Evolutionary conservation across 2,888 invertebrate species (phyloP), one percentile per base, ranked within the genome.

Genomic region (Hoplodrina ambigua): DNA sequence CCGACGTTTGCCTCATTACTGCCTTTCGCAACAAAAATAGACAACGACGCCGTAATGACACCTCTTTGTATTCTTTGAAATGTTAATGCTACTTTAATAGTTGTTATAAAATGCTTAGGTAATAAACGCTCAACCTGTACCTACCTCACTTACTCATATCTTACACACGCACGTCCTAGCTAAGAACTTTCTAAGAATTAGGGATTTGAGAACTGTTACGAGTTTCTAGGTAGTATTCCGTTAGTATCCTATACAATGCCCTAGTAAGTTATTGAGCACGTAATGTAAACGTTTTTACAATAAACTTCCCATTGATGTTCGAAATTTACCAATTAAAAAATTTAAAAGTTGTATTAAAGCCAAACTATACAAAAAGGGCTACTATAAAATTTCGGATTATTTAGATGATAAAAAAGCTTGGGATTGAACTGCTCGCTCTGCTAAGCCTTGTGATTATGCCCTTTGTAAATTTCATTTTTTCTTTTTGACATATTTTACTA

Each of bases 71-170:
- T 61, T 74, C 64, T 59, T 49, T 53, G 50, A 69, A 77, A 73
- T 64, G 54, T 78, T 74, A 78, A 77, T 77, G 79, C 54, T 69
- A 69, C 69, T 78, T 69, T 77, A 77, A 78, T 64, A 69, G 76
- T 52, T 69, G 50, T 73, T 74, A 76, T 63, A 78, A 76, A 77
- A 74, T 74, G 30, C 56, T 72, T 46, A 46, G 13, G 57, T 57
- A 76, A 65, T 80, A 65, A 72, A 68, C 74, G 10, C n/a, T 56
- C 25, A 53, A 74, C 50, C 46, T 46, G 59, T 50, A 50, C 41
- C 25, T 50, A 50, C 41, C 25, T 46, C 57, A 61, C 19, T 69
- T 30, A 49, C 30, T 50, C 1, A 17, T 19, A 33, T 25, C 20
- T 25, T 49, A 67, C 46, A 37, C 58, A 63, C 53, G 55, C 66